Conservation (phyloP, 2,888 invertebrate species). For the Artemia sinica region DNA sequence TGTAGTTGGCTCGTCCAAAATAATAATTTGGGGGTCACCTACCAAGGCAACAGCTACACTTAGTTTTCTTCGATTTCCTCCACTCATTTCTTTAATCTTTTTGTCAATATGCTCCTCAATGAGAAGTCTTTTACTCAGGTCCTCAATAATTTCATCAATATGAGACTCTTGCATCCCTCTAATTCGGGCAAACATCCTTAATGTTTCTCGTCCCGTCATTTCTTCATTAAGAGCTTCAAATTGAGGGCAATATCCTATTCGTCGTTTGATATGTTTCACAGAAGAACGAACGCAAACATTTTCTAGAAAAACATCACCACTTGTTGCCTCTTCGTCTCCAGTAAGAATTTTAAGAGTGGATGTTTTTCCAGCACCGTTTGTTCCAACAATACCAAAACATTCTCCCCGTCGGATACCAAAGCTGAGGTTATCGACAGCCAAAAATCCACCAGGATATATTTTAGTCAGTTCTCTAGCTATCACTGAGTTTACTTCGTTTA, state of each 20-base stretch:
- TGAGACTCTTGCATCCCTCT: conserved; percentile 40
- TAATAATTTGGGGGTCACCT: no score
- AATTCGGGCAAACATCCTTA: conserved; percentile 53
- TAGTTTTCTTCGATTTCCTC: no score
- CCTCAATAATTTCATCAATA: conserved; percentile 16
- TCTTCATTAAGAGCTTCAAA: conserved; percentile 65
- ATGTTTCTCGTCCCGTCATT: conserved; percentile 57
- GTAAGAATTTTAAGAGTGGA: conserved; percentile 59
- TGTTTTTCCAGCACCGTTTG: conserved; percentile 79
- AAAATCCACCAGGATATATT: conserved; percentile 20
- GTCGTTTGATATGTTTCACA: conserved; percentile 28
- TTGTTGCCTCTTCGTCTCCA: conserved; percentile 35
- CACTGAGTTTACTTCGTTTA: background rate
- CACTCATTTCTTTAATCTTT: no score
- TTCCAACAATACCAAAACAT: conserved; percentile 67
- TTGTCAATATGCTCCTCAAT: no score
- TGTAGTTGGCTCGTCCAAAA: no score
- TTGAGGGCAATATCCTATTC: conserved; percentile 72
- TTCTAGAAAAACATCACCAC: conserved; percentile 37
- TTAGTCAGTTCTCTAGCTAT: background rate
- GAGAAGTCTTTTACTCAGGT: no score
- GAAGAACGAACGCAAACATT: conserved; percentile 33
- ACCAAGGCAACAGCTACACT: no score
- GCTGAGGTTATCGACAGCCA: conserved; percentile 39
- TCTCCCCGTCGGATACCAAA: conserved; percentile 41